phyloP scores from a whole-genome alignment of 2,888 invertebrate species.

The Eupithecia insigniata region DNA sequence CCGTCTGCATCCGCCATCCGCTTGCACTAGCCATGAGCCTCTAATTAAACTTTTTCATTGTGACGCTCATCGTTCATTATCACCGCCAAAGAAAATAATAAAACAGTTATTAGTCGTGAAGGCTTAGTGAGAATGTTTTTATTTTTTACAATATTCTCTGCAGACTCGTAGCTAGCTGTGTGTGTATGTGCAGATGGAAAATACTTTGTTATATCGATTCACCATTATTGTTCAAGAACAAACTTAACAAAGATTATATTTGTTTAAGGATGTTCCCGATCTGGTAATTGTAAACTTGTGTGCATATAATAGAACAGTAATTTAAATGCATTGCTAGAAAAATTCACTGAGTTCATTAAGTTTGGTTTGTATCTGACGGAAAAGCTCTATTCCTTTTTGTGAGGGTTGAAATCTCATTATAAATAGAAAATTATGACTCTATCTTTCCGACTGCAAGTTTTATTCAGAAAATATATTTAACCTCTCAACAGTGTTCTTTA shows the following conservation, averaged over 20 bases:
- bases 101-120: conserved; percentile 11
- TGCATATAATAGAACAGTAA: background rate
- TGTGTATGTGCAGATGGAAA: background rate
- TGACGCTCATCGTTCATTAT: conserved; percentile 33
- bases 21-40: conserved; percentile 29
- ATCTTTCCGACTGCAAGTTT: background rate
- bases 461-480: background rate
- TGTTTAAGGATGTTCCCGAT: conserved; percentile 4
- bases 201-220: background rate
- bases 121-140: background rate
- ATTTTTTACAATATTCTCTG: background rate
- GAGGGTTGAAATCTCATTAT: background rate
- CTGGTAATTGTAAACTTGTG: background rate
- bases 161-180: background rate
- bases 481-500: background rate
- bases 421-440: background rate
- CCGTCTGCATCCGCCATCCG: conserved; percentile 46
- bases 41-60: conserved; percentile 42
- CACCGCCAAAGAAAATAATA: conserved; percentile 19
- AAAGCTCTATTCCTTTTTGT: background rate
- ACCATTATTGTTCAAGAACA: background rate
- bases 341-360: background rate
- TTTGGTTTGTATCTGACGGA: background rate
- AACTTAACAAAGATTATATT: too few species aligned
- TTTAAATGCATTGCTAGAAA: too few species aligned